Percentiles rank a stretch among this genome's conserved stretches.
Evolutionary conservation across 2,888 invertebrate species (phyloP).

Genomic region (Andricus quercusramuli): DNA sequence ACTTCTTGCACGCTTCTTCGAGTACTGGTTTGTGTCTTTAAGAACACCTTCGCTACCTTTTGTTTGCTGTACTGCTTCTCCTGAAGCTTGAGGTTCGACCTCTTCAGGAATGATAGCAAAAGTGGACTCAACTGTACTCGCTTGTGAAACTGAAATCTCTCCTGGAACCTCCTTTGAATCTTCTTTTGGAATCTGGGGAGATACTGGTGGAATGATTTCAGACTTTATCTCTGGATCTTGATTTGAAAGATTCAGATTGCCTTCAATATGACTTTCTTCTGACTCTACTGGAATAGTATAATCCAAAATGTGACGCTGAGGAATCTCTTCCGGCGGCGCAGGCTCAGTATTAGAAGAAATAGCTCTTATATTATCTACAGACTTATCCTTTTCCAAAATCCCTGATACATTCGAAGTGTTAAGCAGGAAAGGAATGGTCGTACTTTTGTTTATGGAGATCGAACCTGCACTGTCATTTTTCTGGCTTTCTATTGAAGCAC

Average conservation of each 20-base stretch:
- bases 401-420: slow-evolving; percentile 5
- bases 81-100: not conserved
- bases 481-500: not conserved
- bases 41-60: not conserved
- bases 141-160: not conserved
- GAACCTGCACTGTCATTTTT: slow-evolving; percentile 2
- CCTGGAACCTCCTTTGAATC: not conserved
- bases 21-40: not conserved
- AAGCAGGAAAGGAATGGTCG: not conserved
- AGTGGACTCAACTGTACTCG: not conserved
- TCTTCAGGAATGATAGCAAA: not conserved
- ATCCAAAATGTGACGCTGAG: not conserved
- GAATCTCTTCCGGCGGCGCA: not conserved
- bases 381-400: not conserved
- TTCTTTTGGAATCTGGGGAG: slow-evolving; percentile 2
- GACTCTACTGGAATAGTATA: not conserved
- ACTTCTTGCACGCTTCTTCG: not conserved
- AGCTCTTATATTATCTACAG: not conserved
- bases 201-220: not conserved
- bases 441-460: not conserved
- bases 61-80: not conserved
- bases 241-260: not conserved
- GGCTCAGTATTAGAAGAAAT: not conserved
- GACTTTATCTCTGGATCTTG: not conserved
- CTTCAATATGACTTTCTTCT: not conserved